These are phyloP conservation scores for Drosophila macrospina DNA, from an alignment of 2,888 invertebrate genomes.

Conservation along the genomic window DNA sequence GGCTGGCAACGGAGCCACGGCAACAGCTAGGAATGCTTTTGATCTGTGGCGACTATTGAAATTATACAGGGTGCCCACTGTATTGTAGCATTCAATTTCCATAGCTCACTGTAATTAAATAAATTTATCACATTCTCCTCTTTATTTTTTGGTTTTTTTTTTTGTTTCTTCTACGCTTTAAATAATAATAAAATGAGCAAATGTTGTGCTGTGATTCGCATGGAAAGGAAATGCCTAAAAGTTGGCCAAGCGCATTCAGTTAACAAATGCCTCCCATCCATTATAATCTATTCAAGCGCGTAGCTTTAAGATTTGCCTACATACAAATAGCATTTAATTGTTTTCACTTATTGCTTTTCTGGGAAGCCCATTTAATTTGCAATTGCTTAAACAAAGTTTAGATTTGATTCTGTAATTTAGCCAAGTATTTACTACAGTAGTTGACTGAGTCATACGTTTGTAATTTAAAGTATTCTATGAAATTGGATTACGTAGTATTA, in stretches of 20 bases:
- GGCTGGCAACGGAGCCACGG: constrained; percentile 52
- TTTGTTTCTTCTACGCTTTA: constrained; percentile 19
- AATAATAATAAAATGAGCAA: constrained; percentile 30
- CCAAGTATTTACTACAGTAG: not conserved
- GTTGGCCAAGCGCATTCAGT: constrained; percentile 18
- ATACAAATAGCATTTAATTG: constrained; percentile 5
- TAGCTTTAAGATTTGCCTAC: constrained; percentile 2
- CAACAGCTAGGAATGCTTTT: constrained; percentile 80
- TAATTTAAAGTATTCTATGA: not conserved
- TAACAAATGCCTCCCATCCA: constrained; percentile 4
- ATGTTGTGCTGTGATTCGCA: constrained; percentile 10
- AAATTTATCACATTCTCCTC: constrained; percentile 56
- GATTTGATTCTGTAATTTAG: not conserved
- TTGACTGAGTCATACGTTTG: not conserved
- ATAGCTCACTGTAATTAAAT: constrained; percentile 63
- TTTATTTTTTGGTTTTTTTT: too few relatives aligned
- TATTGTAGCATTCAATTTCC: constrained; percentile 55
- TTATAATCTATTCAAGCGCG: constrained; percentile 10
- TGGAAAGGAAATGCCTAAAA: constrained; percentile 34
- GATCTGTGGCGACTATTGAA: constrained; percentile 66
- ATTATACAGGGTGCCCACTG: constrained; percentile 68
- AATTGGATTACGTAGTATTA: too few relatives aligned
- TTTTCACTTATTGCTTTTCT: not conserved
- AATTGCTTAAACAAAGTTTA: not conserved
- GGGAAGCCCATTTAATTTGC: not conserved